Evolutionary conservation across 92 coral and sea anemone species (phyloP), one percentile per base, ranked within the genome.

Genomic region (Montipora capitata): DNA sequence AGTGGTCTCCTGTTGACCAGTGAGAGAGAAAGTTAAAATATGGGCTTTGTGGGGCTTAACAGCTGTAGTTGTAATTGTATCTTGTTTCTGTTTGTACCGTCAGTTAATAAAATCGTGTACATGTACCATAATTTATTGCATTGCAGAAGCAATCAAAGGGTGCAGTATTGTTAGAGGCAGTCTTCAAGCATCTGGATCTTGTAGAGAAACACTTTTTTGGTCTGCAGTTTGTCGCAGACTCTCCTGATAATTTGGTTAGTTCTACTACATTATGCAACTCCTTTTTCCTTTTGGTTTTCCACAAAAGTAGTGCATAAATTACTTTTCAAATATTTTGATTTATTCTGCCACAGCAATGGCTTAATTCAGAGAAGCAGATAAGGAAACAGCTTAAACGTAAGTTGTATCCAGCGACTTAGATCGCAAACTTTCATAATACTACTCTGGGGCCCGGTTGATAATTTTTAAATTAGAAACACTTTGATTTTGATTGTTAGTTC

Each of bases 141-240:
- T 59, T 87, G 54, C 80, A 97, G 99, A 97, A 93, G 87, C 90
- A 93, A 88, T 91, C 94, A 27, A 95, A 82, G 67, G 99, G 98
- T 35, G 93, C 77, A 58, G 73, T 74, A 48, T 72, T 97, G 51
- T 79, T 94, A n/a, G 91, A 97, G 51, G 96, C 93, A 51, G 88
- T 97, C 3, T 92, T 79, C 85, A 95, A 89, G 54, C 97, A 95
- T 76, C 82, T 97, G 72, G 96, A 94, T 71, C 82, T 97, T 68
- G 83, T 93, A 57, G 99, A 97, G 70, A 92, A 52, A 77, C 95
- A 97, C 41, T 97, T 91, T 74, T 97, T 97, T 87, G 99, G 99
- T 54, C 78, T 97, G 42, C 96, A 97, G 67, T 96, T 88, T 87
- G 88, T 82, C 39, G 95, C 95, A 5, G 96, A 96, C 64, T 85